These are phyloP conservation scores for Xestobium rufovillosum DNA, from an alignment of 2,888 invertebrate genomes.

Conservation along the genomic window DNA sequence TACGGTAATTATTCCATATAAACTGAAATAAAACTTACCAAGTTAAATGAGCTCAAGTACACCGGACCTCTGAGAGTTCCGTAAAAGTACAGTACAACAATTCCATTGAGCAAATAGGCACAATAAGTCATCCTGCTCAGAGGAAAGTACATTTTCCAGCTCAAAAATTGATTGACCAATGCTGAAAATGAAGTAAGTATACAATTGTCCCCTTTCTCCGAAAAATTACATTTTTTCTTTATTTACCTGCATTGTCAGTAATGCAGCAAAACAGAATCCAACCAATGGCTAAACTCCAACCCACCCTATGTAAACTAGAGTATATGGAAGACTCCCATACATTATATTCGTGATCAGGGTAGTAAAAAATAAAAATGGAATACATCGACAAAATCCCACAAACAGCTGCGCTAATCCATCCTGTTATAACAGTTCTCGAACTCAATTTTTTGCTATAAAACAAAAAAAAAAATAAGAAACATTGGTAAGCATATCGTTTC, in stretches of 20 bases:
- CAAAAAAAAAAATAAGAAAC: too few species aligned
- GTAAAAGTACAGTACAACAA: conserved; percentile 58
- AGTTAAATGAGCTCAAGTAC: conserved; percentile 53
- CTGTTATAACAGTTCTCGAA: conserved; percentile 24
- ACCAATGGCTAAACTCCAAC: conserved; percentile 61
- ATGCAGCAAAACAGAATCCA: conserved; percentile 61
- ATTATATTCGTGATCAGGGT: conserved; percentile 52
- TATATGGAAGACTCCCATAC: conserved; percentile 56
- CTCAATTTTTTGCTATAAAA: conserved; percentile 35
- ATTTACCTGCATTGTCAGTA: conserved; percentile 57
- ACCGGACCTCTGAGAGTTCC: conserved; percentile 54
- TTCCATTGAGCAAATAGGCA: conserved; percentile 64
- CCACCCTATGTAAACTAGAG: conserved; percentile 56
- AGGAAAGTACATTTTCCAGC: conserved; percentile 56
- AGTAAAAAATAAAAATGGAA: conserved; percentile 57
- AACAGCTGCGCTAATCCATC: conserved; percentile 34
- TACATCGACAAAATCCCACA: conserved; percentile 53
- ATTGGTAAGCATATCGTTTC: too few species aligned
- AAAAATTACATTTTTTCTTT: not conserved
- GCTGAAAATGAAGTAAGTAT: conserved; percentile 41
- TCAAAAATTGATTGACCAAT: conserved; percentile 48
- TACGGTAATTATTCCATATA: too few species aligned
- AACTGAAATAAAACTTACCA: conserved; percentile 47
- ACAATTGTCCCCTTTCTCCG: not conserved
- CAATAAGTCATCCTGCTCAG: conserved; percentile 64